phyloP scores from a whole-genome alignment of 2,113 vertebrate genomes.

The Sorex fumeus region DNA sequence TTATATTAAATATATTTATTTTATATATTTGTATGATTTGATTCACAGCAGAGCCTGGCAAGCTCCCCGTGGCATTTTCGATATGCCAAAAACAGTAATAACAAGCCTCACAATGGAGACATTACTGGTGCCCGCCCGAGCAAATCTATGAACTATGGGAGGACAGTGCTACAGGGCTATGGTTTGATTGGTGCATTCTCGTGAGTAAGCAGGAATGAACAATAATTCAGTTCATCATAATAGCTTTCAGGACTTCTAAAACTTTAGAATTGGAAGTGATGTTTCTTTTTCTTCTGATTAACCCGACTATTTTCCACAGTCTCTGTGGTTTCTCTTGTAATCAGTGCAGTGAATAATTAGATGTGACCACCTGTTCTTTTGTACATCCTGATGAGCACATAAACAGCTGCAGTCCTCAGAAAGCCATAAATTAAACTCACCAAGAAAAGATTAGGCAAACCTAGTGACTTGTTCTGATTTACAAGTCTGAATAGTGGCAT shows the following conservation, averaged over 20 bases:
- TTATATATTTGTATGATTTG: background rate
- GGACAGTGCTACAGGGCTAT: too few relatives aligned
- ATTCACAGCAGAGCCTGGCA: too few relatives aligned
- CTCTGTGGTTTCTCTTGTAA: slow-evolving; percentile 53
- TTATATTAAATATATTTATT: too few relatives aligned
- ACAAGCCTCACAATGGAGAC: too few relatives aligned
- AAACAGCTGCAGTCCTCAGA: background rate
- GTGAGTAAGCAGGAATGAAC: background rate
- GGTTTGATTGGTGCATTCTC: background rate
- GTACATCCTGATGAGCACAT: background rate
- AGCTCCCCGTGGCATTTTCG: too few relatives aligned
- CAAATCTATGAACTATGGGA: too few relatives aligned
- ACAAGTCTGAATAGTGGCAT: background rate
- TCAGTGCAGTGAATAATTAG: background rate
- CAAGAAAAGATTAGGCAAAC: background rate
- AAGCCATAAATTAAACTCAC: background rate
- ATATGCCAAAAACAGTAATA: too few relatives aligned
- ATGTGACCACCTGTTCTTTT: background rate
- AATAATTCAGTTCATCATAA: background rate
- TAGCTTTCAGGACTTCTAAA: background rate
- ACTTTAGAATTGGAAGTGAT: background rate
- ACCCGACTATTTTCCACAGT: background rate
- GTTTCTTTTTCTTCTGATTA: background rate
- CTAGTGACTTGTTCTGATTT: background rate
- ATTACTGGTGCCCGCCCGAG: too few relatives aligned